Conservation (phyloP, 2,113 vertebrate species). For the Reinhardtius hippoglossoides region DNA sequence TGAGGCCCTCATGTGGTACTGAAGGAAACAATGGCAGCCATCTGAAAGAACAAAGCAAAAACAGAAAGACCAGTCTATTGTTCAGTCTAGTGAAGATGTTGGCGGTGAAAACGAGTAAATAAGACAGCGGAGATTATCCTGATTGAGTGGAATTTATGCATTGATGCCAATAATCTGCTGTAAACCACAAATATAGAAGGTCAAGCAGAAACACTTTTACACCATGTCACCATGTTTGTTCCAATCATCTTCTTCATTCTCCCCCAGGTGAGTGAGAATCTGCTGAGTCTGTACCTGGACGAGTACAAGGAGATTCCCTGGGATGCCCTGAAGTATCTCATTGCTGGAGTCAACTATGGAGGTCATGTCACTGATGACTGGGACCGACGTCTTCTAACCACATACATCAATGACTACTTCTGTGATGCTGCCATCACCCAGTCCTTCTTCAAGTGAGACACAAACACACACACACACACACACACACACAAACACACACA, state of each 20-base stretch:
- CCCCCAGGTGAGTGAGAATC: conserved; percentile 86
- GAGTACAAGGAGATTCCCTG: conserved; percentile 90
- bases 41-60: too few species aligned
- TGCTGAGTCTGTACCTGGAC: conserved; percentile 88
- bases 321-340: conserved; percentile 91
- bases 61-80: too few species aligned
- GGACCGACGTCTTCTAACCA: conserved; percentile 89
- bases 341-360: conserved; percentile 88
- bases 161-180: too few species aligned
- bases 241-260: not conserved
- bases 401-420: conserved; percentile 92
- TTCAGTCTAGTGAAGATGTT: too few species aligned
- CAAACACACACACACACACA: not conserved
- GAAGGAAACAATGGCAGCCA: too few species aligned
- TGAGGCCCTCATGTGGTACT: conserved; percentile 39
- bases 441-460: conserved; percentile 84
- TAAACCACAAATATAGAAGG: too few species aligned
- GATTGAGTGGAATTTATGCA: too few species aligned
- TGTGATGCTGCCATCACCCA: conserved; percentile 82
- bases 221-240: not conserved
- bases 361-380: conserved; percentile 91
- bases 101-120: too few species aligned
- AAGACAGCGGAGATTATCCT: too few species aligned
- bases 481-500: too few species aligned
- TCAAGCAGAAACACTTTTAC: too few species aligned